These are phyloP conservation scores for Cherax destructor DNA, from an alignment of 1,140 invertebrate genomes.

Conservation along the genomic window DNA sequence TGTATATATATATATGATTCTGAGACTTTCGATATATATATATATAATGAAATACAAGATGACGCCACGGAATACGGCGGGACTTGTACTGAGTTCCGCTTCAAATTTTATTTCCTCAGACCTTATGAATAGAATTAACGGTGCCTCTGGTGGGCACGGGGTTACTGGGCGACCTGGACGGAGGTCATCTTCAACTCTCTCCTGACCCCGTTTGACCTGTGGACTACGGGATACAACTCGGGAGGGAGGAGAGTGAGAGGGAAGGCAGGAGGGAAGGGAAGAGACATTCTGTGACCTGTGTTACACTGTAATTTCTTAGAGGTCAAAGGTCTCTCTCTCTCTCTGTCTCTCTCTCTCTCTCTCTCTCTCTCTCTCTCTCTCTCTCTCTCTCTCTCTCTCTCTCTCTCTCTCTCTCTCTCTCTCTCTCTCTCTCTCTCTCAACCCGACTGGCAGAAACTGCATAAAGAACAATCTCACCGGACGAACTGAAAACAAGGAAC, in stretches of 20 bases:
- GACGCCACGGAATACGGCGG: constrained; percentile 18
- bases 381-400: not conserved
- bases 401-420: not conserved
- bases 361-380: constrained; percentile 28
- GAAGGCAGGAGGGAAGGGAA: not conserved
- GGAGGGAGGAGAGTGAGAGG: too few relatives aligned
- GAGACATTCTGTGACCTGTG: constrained; percentile 12
- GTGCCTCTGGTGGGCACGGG: not conserved
- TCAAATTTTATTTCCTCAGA: not conserved
- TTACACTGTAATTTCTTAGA: constrained; percentile 7
- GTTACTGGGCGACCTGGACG: constrained; percentile 39
- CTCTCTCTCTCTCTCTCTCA: not conserved
- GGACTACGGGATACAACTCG: constrained; percentile 14
- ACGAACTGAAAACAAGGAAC: too few relatives aligned
- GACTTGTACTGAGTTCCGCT: not conserved
- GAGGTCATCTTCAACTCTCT: constrained; percentile 53
- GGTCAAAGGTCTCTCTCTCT: not conserved
- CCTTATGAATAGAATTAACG: constrained; percentile 41
- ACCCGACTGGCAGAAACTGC: too few relatives aligned
- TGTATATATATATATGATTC: not conserved
- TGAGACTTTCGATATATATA: too few relatives aligned
- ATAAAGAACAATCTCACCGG: too few relatives aligned
- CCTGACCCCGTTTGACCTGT: constrained; percentile 37
- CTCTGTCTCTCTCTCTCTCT: constrained; percentile 3
- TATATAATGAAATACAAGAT: not conserved